Evolutionary conservation across 2,888 invertebrate species (phyloP).

Genomic region (Epicampocera succincta): DNA sequence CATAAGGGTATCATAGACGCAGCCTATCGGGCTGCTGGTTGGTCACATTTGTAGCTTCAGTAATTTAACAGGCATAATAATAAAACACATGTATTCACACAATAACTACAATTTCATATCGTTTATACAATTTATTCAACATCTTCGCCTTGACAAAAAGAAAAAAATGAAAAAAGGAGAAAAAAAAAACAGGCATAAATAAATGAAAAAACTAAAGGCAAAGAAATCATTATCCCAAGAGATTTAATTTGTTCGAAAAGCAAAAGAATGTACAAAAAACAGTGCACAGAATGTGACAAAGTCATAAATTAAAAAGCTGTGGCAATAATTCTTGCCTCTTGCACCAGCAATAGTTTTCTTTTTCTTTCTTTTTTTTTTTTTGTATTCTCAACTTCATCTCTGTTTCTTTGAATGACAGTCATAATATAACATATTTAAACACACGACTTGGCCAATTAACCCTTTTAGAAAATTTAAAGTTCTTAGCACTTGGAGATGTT

Average conservation of each 20-base stretch:
- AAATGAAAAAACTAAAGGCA: constrained; percentile 24
- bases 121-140: constrained; percentile 37
- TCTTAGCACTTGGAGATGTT: neutral
- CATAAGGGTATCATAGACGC: constrained; percentile 14
- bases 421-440: constrained; percentile 42
- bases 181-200: neutral
- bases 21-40: constrained; percentile 16
- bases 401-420: constrained; percentile 48
- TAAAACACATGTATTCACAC: constrained; percentile 64
- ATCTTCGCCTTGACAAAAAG: constrained; percentile 14
- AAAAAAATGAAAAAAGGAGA: neutral
- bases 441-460: constrained; percentile 41
- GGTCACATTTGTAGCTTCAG: constrained; percentile 51
- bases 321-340: constrained; percentile 57
- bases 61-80: constrained; percentile 57
- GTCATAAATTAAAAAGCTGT: constrained; percentile 65
- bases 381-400: constrained; percentile 8
- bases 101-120: constrained; percentile 47
- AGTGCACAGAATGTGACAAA: constrained; percentile 64
- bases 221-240: constrained; percentile 61
- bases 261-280: constrained; percentile 44
- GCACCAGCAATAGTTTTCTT: constrained; percentile 18
- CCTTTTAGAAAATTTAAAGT: neutral
- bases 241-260: constrained; percentile 59
- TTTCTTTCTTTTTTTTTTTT: constrained; percentile 3